Conservation (phyloP, 2,113 vertebrate species). For the Erinaceus europaeus region DNA sequence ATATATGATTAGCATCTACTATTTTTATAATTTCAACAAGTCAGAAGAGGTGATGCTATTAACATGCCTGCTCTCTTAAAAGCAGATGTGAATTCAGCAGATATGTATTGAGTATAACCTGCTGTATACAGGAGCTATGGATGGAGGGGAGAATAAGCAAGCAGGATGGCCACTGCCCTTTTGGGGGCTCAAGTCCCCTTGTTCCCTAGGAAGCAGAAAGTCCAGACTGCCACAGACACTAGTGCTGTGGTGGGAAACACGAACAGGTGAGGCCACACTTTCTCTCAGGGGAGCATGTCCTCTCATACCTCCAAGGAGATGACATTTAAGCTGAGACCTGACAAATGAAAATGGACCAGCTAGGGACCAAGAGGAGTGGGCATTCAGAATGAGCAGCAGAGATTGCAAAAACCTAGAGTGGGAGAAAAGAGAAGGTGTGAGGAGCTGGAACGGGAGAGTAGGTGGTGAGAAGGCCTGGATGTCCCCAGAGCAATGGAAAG, state of each 20-base stretch:
- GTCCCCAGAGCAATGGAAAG: not conserved
- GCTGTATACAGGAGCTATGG: fast-evolving
- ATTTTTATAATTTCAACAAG: not conserved
- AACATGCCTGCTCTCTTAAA: not conserved
- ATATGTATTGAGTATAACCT: too few species aligned
- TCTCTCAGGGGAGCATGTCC: not conserved
- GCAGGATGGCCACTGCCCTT: not conserved
- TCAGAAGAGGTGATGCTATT: not conserved
- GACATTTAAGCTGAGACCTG: not conserved
- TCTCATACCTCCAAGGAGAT: not conserved
- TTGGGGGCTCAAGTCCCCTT: not conserved
- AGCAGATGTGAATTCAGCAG: not conserved
- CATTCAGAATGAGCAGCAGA: not conserved
- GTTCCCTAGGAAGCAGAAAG: not conserved
- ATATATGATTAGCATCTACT: conserved; percentile 4
- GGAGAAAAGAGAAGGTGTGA: not conserved
- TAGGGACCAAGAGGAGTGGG: not conserved
- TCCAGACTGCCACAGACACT: not conserved
- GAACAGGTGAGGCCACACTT: not conserved
- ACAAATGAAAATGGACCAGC: not conserved
- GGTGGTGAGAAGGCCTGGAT: not conserved
- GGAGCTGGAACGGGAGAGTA: not conserved
- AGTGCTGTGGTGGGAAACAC: not conserved
- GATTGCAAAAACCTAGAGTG: not conserved
- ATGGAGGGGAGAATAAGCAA: too few species aligned